Conservation (phyloP, 2,113 vertebrate genomes). For the Cryptomyrus ogoouensis region DNA sequence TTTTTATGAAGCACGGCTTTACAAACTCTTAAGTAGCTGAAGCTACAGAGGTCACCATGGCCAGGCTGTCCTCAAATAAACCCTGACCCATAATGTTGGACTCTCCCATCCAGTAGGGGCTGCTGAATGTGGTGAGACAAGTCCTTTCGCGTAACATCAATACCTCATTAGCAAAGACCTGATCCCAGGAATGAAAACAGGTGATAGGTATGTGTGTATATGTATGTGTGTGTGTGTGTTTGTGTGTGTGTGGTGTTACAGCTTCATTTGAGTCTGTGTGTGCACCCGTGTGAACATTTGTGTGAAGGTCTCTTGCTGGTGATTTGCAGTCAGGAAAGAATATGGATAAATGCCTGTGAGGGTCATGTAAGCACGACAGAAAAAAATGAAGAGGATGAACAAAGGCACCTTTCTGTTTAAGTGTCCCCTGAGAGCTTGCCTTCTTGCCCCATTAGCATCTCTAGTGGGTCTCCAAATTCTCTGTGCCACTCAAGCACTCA, state of each 20-base stretch:
- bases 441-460: neutral
- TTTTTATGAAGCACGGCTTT: neutral
- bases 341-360: neutral
- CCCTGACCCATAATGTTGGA: neutral
- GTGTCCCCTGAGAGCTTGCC: neutral
- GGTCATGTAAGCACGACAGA: neutral
- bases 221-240: neutral
- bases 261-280: neutral
- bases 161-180: neutral
- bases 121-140: neutral
- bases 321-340: neutral
- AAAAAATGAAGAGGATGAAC: neutral
- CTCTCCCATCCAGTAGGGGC: neutral
- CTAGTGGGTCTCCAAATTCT: neutral
- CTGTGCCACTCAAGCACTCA: neutral
- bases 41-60: neutral
- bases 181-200: neutral
- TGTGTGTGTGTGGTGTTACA: neutral
- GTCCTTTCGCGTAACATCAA: neutral
- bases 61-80: neutral
- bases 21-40: neutral
- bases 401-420: neutral
- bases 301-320: neutral
- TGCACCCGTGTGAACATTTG: neutral
- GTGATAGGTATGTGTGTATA: neutral